Base-by-base conservation (phyloP, 1,140 invertebrate species). In the Spodoptera frugiperda region DNA sequence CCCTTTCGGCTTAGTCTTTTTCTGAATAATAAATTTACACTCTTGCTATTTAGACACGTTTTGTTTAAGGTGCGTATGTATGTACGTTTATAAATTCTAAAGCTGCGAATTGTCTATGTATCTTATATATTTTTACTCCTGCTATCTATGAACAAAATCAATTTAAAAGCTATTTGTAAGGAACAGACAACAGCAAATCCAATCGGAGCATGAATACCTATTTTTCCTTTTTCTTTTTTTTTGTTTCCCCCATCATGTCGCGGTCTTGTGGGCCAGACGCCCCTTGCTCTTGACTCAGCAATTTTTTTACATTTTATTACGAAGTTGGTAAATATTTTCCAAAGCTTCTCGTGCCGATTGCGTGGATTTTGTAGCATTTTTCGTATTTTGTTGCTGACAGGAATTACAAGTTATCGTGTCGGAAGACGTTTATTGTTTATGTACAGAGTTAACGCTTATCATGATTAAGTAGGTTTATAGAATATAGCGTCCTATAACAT, bases 301-400 rank as follows among this genome's bases (percentile, higher is more conserved):
- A 88, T 91, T 93, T 93, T 93, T 92, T 91, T 91, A 88, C 87
- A 86, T 93, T 93, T 92, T 91, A 92, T 91, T 91, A 90, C 88
- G 80, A 85, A 89, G 81, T 91, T 91, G 86, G 90, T 93, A 93
- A 92, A 93, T 93, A 93, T 93, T 92, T 92, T 90, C 82, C 83
- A 76, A 86, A 84, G 82, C 78, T 80, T 87, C 78, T 80, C 76
- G 55, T 82, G 75, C 80, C 30, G 85, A 87, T 91, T 88, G 84
- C 75, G 71, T 84, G 78, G 83, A 87, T 89, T 90, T 88, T 87
- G 14, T 76, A 76, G 39, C 39, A 39, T 46, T 57, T n/a, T 44
- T 54, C 25, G 21, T 71, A 55, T 71, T 57, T 71, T 44, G 59
- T 63, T 63, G 15, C 30, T 61, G 33, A 61, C 14, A 63, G 59